Conservation (phyloP, 2,888 invertebrate genomes). For the Lypha dubia region DNA sequence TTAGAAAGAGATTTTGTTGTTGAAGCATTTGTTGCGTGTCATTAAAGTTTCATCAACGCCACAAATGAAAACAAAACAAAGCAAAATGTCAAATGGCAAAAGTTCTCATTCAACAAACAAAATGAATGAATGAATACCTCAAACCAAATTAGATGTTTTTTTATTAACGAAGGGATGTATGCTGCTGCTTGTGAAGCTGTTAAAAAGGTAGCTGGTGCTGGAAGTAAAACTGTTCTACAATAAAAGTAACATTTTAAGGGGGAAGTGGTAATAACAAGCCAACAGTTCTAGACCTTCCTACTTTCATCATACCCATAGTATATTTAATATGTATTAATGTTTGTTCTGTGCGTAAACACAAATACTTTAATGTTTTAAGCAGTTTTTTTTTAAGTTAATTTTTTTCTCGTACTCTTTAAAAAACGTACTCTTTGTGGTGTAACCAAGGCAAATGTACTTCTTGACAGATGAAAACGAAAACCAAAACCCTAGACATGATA, state of each 20-base stretch:
- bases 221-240: not conserved
- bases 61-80: constrained; percentile 72
- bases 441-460: constrained; percentile 68
- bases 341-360: constrained; percentile 7
- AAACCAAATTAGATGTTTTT: constrained; percentile 58
- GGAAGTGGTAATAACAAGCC: constrained; percentile 49
- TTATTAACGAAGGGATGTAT: constrained; percentile 53
- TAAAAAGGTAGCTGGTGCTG: constrained; percentile 17
- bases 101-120: constrained; percentile 2
- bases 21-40: constrained; percentile 71
- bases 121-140: constrained; percentile 16
- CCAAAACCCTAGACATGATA: constrained; percentile 40
- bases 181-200: constrained; percentile 35
- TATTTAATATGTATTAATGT: constrained; percentile 39
- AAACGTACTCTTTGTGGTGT: constrained; percentile 46
- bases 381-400: constrained; percentile 51
- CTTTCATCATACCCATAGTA: constrained; percentile 25
- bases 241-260: not conserved
- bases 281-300: constrained; percentile 56
- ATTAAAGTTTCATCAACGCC: constrained; percentile 71
- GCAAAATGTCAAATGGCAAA: constrained; percentile 60
- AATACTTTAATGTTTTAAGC: constrained; percentile 39
- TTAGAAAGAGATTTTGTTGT: constrained; percentile 57
- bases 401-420: constrained; percentile 6
- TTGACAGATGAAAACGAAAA: constrained; percentile 55